Evolutionary conservation across 2,888 invertebrate species (phyloP), one percentile per base, ranked within the genome.

Genomic region (Ditula angustiorana): DNA sequence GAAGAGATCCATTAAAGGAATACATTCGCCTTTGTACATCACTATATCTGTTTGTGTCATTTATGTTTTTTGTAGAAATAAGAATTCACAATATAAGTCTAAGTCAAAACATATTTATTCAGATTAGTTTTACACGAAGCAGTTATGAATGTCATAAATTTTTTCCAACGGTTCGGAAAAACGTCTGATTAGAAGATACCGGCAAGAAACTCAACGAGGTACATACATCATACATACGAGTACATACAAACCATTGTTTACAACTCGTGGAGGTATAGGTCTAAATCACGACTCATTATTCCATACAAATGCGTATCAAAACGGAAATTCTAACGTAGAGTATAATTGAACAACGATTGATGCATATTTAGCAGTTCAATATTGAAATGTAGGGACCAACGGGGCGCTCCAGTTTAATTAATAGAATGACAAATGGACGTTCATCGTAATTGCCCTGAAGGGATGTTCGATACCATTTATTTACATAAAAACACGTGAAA

Each of bases 271-370:
- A 5, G 35, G 35, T 37, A 16, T 19, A 8, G 2, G 1, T 1
- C 35, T 35, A n/a, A 28, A 50, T 55, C 16, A 37, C 35, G n/a
- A n/a, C n/a, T n/a, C 19, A 53, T 53, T 44, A 35, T 46, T 16
- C 10, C 10, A 37, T 5, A 55, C 53, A 24, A 37, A 37, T 53
- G 46, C 26, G n/a, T 33, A 23, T 61, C 52, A 53, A 24, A 53
- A 30, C 24, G 19, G 46, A 37, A 28, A 61, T 61, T 35, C 46
- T 47, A 61, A 37, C 47, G 47, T 61, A 26, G 23, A 37, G 49
- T 41, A 62, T 62, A 62, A 57, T 62, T 57, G 56, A 57, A 50
- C 62, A 62, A 49, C 62, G 56, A 57, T 62, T 57, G 61, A 41
- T 57, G 62, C 62, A 62, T 62, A 62, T 56, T 62, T 62, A 62